Evolutionary conservation across 2,113 vertebrate species (phyloP), one percentile per base, ranked within the genome.

Genomic region (Butorides virescens): DNA sequence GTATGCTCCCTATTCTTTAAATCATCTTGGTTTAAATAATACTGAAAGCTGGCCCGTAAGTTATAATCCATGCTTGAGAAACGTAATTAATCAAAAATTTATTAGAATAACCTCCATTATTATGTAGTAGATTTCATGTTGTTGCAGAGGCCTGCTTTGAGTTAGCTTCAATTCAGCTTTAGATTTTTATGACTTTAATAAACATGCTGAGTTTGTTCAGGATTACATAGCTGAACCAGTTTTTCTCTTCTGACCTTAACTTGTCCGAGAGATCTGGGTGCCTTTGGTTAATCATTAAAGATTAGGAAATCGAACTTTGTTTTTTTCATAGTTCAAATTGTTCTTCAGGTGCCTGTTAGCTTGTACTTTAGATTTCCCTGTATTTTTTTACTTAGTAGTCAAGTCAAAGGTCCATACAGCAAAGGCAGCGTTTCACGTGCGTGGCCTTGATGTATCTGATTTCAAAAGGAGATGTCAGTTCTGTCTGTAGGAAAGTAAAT

Each of bases 231-330:
- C 36, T 95, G 86, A 74, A 62, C 53, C 65, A 46, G 20, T 82
- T 93, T 61, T 88, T 25, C 27, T 70, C 50, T 50, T 86, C 72
- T 82, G 81, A 76, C 72, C 82, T 90, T 86, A 44, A 70, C 59
- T 79, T 86, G 17, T 61, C 63, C 2, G 1, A 63, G 61, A 79
- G 19, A 74, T 77, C 76, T 58, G 30, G 15, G 29, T 88, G 37
- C 75, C 58, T 90, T 67, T 79, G 46, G 88, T 80, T 96, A 91
- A 93, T 96, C 50, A 88, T 96, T 94, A 88, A 77, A 52, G 37
- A 93, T 93, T 72, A 74, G 71, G 72, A 90, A 93, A 92, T 71
- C 62, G 7, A 68, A 17, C 52, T 74, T 71, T 58, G 20, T 18
- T 26, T 70, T 59, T 62, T 63, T 61, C 18, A 15, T 78, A 15